Evolutionary conservation across 2,888 invertebrate genomes (phyloP).

Genomic region (Drosophila parthenogenetica): DNA sequence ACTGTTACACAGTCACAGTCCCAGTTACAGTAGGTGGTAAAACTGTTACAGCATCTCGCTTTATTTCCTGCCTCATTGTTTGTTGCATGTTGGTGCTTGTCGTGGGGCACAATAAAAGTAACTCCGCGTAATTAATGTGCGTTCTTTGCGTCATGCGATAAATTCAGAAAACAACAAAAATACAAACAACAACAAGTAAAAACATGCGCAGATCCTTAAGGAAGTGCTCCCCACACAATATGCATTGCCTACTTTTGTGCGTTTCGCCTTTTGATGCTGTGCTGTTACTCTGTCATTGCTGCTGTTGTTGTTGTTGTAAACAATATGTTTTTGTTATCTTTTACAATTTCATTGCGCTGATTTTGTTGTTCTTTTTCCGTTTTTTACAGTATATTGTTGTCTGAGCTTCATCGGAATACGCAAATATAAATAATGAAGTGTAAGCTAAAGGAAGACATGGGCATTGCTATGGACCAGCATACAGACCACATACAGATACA

Average conservation of each 20-base stretch:
- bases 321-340: slow-evolving; percentile 79
- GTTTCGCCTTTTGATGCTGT: slow-evolving; percentile 31
- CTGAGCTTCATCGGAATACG: slow-evolving; percentile 22
- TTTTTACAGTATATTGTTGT: slow-evolving; percentile 2
- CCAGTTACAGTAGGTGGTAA: slow-evolving; percentile 20
- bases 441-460: slow-evolving; percentile 44
- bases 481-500: slow-evolving; percentile 27
- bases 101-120: slow-evolving; percentile 76
- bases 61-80: slow-evolving; percentile 78
- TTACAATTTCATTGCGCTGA: slow-evolving; percentile 71
- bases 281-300: slow-evolving; percentile 17
- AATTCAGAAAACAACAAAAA: slow-evolving; percentile 61
- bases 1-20: slow-evolving; percentile 12
- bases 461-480: slow-evolving; percentile 25
- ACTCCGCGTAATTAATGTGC: slow-evolving; percentile 81
- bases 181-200: slow-evolving; percentile 29
- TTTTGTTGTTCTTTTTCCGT: slow-evolving; percentile 18
- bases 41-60: slow-evolving; percentile 56
- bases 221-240: slow-evolving; percentile 40
- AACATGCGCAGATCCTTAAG: slow-evolving; percentile 37
- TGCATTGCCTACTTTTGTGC: slow-evolving; percentile 71
- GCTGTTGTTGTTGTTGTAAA: slow-evolving; percentile 60
- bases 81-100: slow-evolving; percentile 65
- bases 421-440: slow-evolving; percentile 77
- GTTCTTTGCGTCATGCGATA: slow-evolving; percentile 78